These are phyloP conservation scores for Salarias fasciatus DNA, from an alignment of 2,797 vertebrate genomes.

Conservation along the genomic window DNA sequence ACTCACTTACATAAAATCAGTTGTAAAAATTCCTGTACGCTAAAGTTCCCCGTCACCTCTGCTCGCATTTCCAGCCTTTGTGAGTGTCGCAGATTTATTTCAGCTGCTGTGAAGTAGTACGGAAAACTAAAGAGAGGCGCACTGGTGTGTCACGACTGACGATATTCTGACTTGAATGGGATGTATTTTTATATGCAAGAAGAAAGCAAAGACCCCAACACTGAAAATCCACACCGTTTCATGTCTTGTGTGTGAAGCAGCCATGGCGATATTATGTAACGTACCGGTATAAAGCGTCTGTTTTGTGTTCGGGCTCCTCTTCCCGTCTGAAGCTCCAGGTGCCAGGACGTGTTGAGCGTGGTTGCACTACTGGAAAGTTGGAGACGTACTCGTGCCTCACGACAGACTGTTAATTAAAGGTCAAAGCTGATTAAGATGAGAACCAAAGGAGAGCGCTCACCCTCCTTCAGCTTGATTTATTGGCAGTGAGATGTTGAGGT, in stretches of 20 bases:
- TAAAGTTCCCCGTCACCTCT: neutral
- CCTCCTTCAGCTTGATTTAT: conserved; percentile 27
- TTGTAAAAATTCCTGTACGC: conserved; percentile 23
- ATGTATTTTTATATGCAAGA: conserved; percentile 72
- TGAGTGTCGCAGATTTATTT: conserved; percentile 23
- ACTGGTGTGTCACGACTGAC: conserved; percentile 17
- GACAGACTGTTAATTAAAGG: conserved; percentile 34
- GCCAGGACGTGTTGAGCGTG: conserved; percentile 25
- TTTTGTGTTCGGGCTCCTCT: conserved; percentile 38
- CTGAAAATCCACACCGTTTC: conserved; percentile 11
- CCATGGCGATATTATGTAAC: conserved; percentile 27
- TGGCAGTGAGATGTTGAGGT: conserved; percentile 31
- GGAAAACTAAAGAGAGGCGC: conserved; percentile 24
- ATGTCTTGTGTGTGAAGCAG: conserved; percentile 35
- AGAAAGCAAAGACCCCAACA: conserved; percentile 5
- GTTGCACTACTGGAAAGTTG: conserved; percentile 20
- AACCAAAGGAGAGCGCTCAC: conserved; percentile 20
- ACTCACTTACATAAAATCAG: conserved; percentile 19
- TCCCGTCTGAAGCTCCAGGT: conserved; percentile 40
- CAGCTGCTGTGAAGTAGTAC: conserved; percentile 8
- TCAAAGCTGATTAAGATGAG: conserved; percentile 32
- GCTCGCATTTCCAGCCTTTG: conserved; percentile 11
- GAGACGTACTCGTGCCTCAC: conserved; percentile 23
- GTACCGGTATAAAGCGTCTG: conserved; percentile 35
- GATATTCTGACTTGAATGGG: conserved; percentile 43